Evolutionary conservation across 2,113 vertebrate species (phyloP), one percentile per base, ranked within the genome.

Genomic region (Prunella himalayana): DNA sequence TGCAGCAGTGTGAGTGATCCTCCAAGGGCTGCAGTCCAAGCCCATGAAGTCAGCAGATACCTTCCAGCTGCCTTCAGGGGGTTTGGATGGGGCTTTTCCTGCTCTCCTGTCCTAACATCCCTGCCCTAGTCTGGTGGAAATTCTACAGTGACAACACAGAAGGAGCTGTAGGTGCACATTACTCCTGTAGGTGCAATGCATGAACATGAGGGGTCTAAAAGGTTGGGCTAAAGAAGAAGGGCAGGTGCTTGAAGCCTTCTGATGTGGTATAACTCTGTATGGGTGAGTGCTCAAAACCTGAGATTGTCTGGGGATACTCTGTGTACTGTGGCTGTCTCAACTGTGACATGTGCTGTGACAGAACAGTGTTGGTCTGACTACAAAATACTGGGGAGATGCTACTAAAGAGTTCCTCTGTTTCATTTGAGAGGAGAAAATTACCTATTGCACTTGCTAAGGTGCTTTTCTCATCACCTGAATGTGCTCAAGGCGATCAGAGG

Each of bases 311-410:
- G 44, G 20, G 44, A 45, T 45, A 21, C 45, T 45, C 20, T 45
- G 45, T 44, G 42, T 21, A 21, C 11, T 22, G 9, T 45, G 45
- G 45, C 45, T 45, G 45, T 45, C 45, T 45, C 20, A 45, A 8
- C 45, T 45, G 45, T 45, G 45, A 24, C 23, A 24, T 23, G 6
- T 13, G 47, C 47, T 49, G 47, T 4, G 5, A 49, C 47, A 49
- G 47, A 77, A 39, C 10, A 0, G 1, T 0, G 0, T 8, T 27
- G 25, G 13, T 65, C 28, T 51, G 33, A 13, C 19, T 65, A 37
- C 5, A 45, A 86, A 64, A 45, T 44, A 22, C 30, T 33, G 33
- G 42, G 17, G 25, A 75, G 82, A 42, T 49, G 6, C 65, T 66
- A 3, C 5, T 50, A 4, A 42, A 21, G 41, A 25, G 21, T 24